Evolutionary conservation across 2,113 vertebrate species (phyloP).

Genomic region (Sialia sialis): DNA sequence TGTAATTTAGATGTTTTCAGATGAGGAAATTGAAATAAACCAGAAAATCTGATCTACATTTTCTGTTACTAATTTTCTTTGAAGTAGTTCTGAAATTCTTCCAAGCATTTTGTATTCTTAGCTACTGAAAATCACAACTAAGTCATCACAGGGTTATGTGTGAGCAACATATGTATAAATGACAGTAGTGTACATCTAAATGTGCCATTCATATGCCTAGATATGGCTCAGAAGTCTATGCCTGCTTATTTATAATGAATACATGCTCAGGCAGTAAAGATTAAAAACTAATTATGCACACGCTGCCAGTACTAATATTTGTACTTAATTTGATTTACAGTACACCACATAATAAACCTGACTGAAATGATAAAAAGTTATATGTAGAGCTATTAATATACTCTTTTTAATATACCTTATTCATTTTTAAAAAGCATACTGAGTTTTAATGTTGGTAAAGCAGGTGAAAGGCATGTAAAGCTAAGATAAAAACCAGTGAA

Average conservation of each 20-base stretch:
- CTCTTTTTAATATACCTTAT: conserved; percentile 42
- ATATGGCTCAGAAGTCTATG: conserved; percentile 30
- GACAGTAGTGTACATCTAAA: conserved; percentile 29
- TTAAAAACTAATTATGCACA: conserved; percentile 70
- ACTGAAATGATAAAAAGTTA: conserved; percentile 53
- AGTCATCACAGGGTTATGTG: background rate
- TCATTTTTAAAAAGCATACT: conserved; percentile 58
- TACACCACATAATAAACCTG: conserved; percentile 62
- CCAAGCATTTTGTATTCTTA: conserved; percentile 1
- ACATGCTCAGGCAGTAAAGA: conserved; percentile 49
- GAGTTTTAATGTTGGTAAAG: conserved; percentile 63
- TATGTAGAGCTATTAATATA: conserved; percentile 41
- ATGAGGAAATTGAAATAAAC: background rate
- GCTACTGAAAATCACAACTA: conserved; percentile 35
- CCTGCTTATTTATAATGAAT: conserved; percentile 27
- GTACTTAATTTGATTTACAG: conserved; percentile 71
- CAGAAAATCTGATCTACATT: background rate
- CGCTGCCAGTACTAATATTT: conserved; percentile 64
- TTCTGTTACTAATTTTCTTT: conserved; percentile 15
- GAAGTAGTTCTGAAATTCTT: conserved; percentile 17
- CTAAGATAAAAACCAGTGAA: conserved; percentile 56
- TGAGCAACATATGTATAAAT: conserved; percentile 32
- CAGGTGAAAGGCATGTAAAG: conserved; percentile 58
- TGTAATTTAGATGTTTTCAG: background rate
- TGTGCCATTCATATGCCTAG: conserved; percentile 5